A percentile compares a stretch with the other conserved stretches of the same genome.
Conservation (phyloP, 2,797 vertebrate genomes). For the Onychomys torridus region DNA sequence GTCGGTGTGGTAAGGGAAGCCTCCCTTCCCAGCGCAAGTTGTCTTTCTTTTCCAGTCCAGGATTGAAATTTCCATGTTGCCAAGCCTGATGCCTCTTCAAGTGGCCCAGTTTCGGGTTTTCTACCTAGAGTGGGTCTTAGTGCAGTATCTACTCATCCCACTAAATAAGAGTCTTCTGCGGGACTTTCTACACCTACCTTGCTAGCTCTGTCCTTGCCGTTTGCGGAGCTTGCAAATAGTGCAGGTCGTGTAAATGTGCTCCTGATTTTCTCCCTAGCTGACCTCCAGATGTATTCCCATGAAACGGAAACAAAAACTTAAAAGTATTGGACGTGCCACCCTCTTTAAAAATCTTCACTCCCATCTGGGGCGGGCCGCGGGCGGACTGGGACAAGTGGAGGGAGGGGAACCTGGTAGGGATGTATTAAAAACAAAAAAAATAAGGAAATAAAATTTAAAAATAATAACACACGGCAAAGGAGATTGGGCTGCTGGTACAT, state of each 20-base stretch:
- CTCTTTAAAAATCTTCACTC: background rate
- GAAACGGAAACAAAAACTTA: background rate
- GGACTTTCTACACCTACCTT: background rate
- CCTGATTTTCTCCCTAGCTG: background rate
- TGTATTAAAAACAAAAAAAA: background rate
- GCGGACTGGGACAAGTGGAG: background rate
- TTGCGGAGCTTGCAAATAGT: background rate
- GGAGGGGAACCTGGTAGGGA: background rate
- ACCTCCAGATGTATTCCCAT: background rate
- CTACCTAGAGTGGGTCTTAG: background rate
- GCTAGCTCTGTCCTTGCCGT: too few species aligned
- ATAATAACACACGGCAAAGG: slow-evolving; percentile 2
- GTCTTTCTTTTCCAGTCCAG: background rate
- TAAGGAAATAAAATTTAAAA: background rate
- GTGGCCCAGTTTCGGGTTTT: background rate
- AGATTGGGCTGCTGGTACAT: background rate
- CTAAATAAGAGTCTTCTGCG: too few species aligned
- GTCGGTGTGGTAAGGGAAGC: too few species aligned
- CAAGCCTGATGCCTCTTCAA: background rate
- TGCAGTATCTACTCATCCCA: background rate
- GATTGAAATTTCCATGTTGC: background rate
- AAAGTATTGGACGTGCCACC: too few species aligned
- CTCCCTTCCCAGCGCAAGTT: background rate
- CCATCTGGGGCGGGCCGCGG: background rate
- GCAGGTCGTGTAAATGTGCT: background rate